Base-by-base conservation (phyloP, 1,140 invertebrate species). In the Papilio polyxenes region DNA sequence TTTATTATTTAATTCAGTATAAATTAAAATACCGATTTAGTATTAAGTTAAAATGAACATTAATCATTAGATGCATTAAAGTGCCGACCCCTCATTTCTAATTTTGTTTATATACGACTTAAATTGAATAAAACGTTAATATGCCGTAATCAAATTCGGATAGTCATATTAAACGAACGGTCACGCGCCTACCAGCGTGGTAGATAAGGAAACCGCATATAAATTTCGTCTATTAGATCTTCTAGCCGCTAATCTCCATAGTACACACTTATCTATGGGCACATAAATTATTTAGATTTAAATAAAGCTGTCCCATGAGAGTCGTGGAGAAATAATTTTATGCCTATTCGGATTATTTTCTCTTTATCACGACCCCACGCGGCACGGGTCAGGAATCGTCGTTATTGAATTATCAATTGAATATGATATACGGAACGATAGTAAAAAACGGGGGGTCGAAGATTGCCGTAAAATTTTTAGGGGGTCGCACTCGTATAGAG, bases 331-430 rank as follows among this genome's bases (percentile, higher is more conserved):
- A 87, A 92, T 90, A 92, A 94, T 94, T 93, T 92, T 90, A 92
- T 93, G 92, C 89, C 88, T 83, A 89, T 92, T 88, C 87, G 87
- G 91, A 92, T 91, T 92, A 89, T 87, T 89, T 91, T 90, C 86
- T 91, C 93, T 90, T 93, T 93, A 93, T 93, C 90, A 87, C 84
- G 84, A 84, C 89, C 88, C 91, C 83, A 85, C 84, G 87, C 82
- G 77, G 81, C 83, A 81, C 83, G 87, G 89, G 86, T 91, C 88
- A 89, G 89, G 87, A 92, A 90, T 91, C 88, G 87, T 88, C 78
- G 87, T 90, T 93, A 93, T 93, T 93, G 92, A 92, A 93, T 93
- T 92, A 94, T 93, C 92, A 92, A 93, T 92, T 89, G 87, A 92
- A 92, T 94, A 90, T 92, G 90, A 93, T 93, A 89, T 91, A 92